phyloP scores from a whole-genome alignment of 2,888 invertebrate genomes.

The Trissolcus japonicus region DNA sequence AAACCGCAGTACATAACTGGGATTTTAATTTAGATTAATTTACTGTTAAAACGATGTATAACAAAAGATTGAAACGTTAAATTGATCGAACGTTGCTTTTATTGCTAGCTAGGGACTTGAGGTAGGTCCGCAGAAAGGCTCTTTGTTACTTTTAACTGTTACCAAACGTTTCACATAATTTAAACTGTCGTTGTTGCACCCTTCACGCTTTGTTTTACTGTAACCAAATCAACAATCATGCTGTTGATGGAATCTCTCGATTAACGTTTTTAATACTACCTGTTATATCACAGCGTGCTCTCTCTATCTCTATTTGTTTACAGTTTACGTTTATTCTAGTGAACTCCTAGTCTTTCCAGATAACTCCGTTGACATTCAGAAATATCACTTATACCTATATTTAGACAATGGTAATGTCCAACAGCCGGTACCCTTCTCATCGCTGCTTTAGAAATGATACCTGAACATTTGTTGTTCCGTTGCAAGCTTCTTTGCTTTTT shows the following conservation, averaged over 20 bases:
- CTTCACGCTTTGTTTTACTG: conserved; percentile 55
- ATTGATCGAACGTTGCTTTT: conserved; percentile 73
- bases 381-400: conserved; percentile 61
- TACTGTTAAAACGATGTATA: conserved; percentile 12
- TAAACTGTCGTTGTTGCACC: conserved; percentile 64
- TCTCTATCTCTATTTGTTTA: conserved; percentile 26
- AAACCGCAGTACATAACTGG: too few relatives aligned
- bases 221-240: conserved; percentile 32
- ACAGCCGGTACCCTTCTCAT: conserved; percentile 73
- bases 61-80: conserved; percentile 34
- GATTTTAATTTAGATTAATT: neutral
- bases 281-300: conserved; percentile 34
- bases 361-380: conserved; percentile 49
- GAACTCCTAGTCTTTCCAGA: conserved; percentile 41
- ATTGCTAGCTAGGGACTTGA: conserved; percentile 75
- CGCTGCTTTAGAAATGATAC: conserved; percentile 64
- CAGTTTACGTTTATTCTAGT: conserved; percentile 40
- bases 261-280: conserved; percentile 12
- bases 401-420: conserved; percentile 76
- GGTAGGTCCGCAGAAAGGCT: conserved; percentile 67
- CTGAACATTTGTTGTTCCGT: conserved; percentile 52
- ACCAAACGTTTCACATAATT: conserved; percentile 54
- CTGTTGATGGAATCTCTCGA: conserved; percentile 28
- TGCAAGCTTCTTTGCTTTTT: conserved; percentile 69
- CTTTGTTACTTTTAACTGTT: conserved; percentile 43